phyloP scores from a whole-genome alignment of 1,140 invertebrate genomes.

The Oryzaephilus surinamensis region DNA sequence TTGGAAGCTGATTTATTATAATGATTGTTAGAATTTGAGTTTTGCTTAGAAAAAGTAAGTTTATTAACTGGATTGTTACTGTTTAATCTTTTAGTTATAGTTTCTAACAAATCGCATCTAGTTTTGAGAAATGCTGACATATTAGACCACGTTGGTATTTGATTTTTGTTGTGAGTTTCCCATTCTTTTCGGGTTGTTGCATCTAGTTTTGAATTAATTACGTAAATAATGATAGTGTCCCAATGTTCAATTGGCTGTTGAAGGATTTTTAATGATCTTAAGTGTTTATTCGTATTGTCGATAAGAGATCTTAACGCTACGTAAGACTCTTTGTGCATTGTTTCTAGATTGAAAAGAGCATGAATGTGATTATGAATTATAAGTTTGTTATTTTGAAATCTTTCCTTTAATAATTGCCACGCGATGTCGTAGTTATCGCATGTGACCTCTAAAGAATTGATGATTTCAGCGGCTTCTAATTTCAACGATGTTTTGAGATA shows the following conservation, averaged over 20 bases:
- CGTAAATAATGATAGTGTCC: conserved; percentile 15
- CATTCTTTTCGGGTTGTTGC: conserved; percentile 14
- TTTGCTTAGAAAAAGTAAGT: too few relatives aligned
- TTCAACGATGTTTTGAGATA: conserved; percentile 22
- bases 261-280: conserved; percentile 15
- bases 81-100: too few relatives aligned
- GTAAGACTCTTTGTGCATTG: conserved; percentile 17
- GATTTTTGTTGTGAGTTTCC: conserved; percentile 5
- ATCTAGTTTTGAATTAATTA: conserved; percentile 17
- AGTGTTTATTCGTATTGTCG: conserved; percentile 15
- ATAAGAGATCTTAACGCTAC: conserved; percentile 10
- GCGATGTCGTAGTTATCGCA: conserved; percentile 25
- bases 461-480: conserved; percentile 16
- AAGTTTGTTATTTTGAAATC: conserved; percentile 25
- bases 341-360: conserved; percentile 16
- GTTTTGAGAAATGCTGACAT: too few relatives aligned
- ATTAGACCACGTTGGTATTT: too few relatives aligned
- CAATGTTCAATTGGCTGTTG: conserved; percentile 13
- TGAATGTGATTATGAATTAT: conserved; percentile 23
- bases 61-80: too few relatives aligned
- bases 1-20: too few relatives aligned
- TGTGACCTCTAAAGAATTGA: conserved; percentile 20
- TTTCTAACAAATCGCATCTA: too few relatives aligned
- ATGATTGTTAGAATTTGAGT: too few relatives aligned
- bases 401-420: conserved; percentile 23